Evolutionary conservation across 2,797 vertebrate genomes (phyloP).

Genomic region (Petrocephalus sullivani): DNA sequence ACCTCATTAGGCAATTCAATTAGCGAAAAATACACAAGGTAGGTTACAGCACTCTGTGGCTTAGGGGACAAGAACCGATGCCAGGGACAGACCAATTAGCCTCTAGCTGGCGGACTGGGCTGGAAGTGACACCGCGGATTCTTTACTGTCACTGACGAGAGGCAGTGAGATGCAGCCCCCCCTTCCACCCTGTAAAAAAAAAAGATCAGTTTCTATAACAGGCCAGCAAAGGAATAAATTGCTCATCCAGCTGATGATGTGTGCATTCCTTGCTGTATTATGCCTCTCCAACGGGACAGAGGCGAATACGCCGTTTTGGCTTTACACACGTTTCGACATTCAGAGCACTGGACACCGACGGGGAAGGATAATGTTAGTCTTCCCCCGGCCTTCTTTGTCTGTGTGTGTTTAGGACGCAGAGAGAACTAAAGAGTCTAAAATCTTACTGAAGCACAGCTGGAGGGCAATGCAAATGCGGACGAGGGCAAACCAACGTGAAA

Average conservation of each 20-base stretch:
- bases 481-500: not conserved
- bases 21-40: constrained; percentile 70
- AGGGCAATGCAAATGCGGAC: not conserved
- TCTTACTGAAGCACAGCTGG: not conserved
- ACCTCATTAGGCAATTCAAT: constrained; percentile 88
- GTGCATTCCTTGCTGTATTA: not conserved
- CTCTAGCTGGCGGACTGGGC: constrained; percentile 29
- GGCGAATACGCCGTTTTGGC: not conserved
- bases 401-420: not conserved
- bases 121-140: constrained; percentile 35
- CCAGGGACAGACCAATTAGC: constrained; percentile 60
- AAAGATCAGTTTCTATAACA: not conserved
- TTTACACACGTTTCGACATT: not conserved
- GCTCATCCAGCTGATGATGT: not conserved
- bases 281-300: not conserved
- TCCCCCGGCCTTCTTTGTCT: not conserved
- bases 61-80: constrained; percentile 55
- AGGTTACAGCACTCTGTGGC: constrained; percentile 65
- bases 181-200: constrained; percentile 6
- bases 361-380: not conserved
- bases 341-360: not conserved
- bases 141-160: constrained; percentile 13
- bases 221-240: constrained; percentile 15
- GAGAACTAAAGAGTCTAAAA: not conserved
- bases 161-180: constrained; percentile 6